These are phyloP conservation scores for Tetropium fuscum DNA, from an alignment of 2,888 invertebrate species.

Conservation along the genomic window DNA sequence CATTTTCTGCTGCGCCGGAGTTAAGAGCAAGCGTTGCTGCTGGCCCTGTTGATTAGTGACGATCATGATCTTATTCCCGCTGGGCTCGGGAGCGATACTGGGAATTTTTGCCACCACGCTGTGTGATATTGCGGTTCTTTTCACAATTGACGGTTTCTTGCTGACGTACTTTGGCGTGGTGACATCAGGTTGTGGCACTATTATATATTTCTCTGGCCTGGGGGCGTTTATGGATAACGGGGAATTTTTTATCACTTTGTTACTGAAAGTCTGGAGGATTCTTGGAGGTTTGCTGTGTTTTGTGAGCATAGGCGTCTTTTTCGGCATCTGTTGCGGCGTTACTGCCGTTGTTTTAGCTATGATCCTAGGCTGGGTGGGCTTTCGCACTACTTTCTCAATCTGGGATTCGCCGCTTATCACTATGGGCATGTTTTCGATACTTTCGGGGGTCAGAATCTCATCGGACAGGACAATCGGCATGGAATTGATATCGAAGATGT, in stretches of 20 bases:
- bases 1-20: slow-evolving; percentile 72
- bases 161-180: slow-evolving; percentile 32
- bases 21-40: slow-evolving; percentile 72
- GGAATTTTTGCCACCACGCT: slow-evolving; percentile 62
- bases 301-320: slow-evolving; percentile 18
- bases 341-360: slow-evolving; percentile 23
- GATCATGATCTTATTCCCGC: slow-evolving; percentile 73
- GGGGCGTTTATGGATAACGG: slow-evolving; percentile 40
- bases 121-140: slow-evolving; percentile 60
- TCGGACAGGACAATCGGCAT: slow-evolving; percentile 83
- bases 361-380: slow-evolving; percentile 17
- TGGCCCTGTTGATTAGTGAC: slow-evolving; percentile 74
- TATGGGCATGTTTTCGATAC: slow-evolving; percentile 75
- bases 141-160: slow-evolving; percentile 56
- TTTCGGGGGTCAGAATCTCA: slow-evolving; percentile 76
- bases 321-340: slow-evolving; percentile 13
- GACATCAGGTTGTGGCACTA: slow-evolving; percentile 37
- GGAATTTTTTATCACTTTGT: slow-evolving; percentile 49
- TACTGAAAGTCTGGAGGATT: slow-evolving; percentile 45
- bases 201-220: slow-evolving; percentile 48
- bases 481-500: slow-evolving; percentile 78
- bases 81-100: slow-evolving; percentile 50
- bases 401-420: slow-evolving; percentile 33
- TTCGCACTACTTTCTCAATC: slow-evolving; percentile 17
- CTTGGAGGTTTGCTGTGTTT: slow-evolving; percentile 38